phyloP scores from a whole-genome alignment of 2,113 vertebrate species.

The Heterotis niloticus region DNA sequence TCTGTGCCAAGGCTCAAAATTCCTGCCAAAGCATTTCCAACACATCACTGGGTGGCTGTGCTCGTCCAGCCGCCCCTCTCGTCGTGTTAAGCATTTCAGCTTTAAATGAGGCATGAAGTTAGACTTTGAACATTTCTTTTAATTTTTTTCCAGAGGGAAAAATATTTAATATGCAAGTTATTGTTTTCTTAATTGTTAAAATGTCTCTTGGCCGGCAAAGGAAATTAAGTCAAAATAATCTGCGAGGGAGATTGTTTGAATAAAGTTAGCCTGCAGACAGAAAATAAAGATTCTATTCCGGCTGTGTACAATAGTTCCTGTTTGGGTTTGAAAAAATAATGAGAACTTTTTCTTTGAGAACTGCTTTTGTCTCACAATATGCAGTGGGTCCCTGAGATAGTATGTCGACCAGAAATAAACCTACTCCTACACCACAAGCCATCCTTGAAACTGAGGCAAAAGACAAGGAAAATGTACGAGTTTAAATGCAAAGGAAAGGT shows the following conservation, averaged over 20 bases:
- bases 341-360: neutral
- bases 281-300: neutral
- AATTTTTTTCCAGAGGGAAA: neutral
- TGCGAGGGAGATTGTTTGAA: neutral
- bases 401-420: neutral
- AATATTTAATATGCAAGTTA: neutral
- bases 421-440: neutral
- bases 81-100: neutral
- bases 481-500: constrained; percentile 12
- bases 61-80: neutral
- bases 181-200: neutral
- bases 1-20: neutral
- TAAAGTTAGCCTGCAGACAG: neutral
- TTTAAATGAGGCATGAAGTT: neutral
- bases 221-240: neutral
- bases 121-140: neutral
- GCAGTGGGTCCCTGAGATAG: neutral
- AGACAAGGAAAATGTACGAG: neutral
- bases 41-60: neutral
- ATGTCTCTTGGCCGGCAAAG: neutral
- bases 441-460: constrained; percentile 8
- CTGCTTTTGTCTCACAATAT: neutral
- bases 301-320: neutral
- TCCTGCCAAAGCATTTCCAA: constrained; percentile 5
- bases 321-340: neutral